Base-by-base conservation (phyloP, 2,797 vertebrate genomes). In the Peromyscus nudipes region DNA sequence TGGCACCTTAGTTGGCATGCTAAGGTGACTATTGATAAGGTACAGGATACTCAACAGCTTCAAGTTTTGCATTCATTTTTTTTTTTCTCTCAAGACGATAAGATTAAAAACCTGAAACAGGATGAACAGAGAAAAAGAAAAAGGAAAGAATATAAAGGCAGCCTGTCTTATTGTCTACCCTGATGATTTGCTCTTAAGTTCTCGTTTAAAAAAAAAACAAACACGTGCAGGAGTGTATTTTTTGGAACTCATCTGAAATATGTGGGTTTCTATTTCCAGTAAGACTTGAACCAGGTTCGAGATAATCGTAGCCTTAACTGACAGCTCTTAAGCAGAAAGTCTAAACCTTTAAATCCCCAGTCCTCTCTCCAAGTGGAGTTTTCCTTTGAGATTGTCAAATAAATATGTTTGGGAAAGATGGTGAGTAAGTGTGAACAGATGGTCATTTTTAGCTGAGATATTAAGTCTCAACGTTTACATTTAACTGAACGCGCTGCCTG, bases 401-500 rank as follows among this genome's bases (percentile, higher is more conserved):
- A 95, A 97, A 97, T 95, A 90, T 82, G 75, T 91, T 97, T 95
- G 67, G n/a, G 31, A 71, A 96, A 73, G 85, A 97, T 91, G 82
- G 67, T 97, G 93, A 97, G 96, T 97, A 96, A 96, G 96, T 97
- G 89, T 91, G 97, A 98, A 96, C 96, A 98, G 96, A 98, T 98
- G 98, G 94, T 14, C 31, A 14, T 85, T 97, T 97, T 94, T 86
- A 95, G 91, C 90, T 95, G 92, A 96, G 94, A 95, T 97, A 94
- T 91, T 95, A 94, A 97, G 93, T 91, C 92, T 93, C 52, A 46
- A 19, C 82, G 43, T 97, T 97, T 97, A 92, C 81, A 43, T 96
- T 95, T 95, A 95, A 91, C 82, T 67, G 46, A 96, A 93, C 60
- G 81, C 92, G 91, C 92, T 97, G 95, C 79, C 90, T 79, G 88